Conservation (phyloP, 2,888 invertebrate genomes). For the Hermaeophaga mercurialis region DNA sequence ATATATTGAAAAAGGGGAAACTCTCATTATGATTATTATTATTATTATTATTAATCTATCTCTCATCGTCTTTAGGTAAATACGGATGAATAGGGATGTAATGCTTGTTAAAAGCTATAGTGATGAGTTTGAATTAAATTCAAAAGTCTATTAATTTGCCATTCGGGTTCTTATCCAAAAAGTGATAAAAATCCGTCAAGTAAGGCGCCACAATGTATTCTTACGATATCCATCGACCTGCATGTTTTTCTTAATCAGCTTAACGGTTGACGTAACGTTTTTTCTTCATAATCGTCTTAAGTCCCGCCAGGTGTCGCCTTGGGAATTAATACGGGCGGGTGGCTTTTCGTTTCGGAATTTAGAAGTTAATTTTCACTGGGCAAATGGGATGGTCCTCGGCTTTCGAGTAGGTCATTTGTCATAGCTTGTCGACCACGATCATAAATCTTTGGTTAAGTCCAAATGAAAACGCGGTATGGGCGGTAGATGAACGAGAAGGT, state of each 20-base stretch:
- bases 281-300: slow-evolving; percentile 30
- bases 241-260: slow-evolving; percentile 33
- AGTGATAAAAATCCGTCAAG: no score
- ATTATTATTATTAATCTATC: no score
- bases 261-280: slow-evolving; percentile 33
- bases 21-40: no score
- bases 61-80: no score
- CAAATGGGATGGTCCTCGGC: slow-evolving; percentile 29
- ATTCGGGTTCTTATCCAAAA: no score
- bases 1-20: no score
- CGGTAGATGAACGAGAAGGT: slow-evolving; percentile 10
- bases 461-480: slow-evolving; percentile 22
- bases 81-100: no score
- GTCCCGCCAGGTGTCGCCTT: slow-evolving; percentile 33
- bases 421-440: slow-evolving; percentile 28
- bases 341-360: slow-evolving; percentile 31
- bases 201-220: no score
- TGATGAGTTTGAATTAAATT: no score
- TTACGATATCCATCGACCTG: no score
- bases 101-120: no score
- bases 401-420: slow-evolving; percentile 32
- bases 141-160: no score
- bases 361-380: slow-evolving; percentile 32
- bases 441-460: slow-evolving; percentile 26
- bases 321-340: slow-evolving; percentile 27